A percentile compares a stretch with the other conserved stretches of the same genome.
Conservation (phyloP, 2,888 invertebrate species). For the Drosophila birchii region DNA sequence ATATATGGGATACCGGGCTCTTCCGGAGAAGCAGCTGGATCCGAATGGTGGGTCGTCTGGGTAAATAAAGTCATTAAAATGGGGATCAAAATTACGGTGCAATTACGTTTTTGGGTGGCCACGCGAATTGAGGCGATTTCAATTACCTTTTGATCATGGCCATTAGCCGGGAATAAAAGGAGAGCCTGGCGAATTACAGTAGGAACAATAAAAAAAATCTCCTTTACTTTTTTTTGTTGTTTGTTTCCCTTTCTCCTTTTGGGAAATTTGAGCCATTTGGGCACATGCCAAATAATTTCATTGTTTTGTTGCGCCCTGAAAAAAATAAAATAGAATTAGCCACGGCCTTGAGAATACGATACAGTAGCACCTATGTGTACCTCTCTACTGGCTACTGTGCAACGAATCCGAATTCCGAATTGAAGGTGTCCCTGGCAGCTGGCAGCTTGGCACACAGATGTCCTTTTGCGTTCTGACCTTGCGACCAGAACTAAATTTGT, state of each 20-base stretch:
- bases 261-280: slow-evolving; percentile 40
- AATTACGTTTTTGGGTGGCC: slow-evolving; percentile 78
- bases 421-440: slow-evolving; percentile 27
- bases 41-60: neutral
- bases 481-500: slow-evolving; percentile 75
- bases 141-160: slow-evolving; percentile 59
- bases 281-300: slow-evolving; percentile 64
- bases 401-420: slow-evolving; percentile 51
- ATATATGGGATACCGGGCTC: neutral
- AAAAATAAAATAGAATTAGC: too few relatives aligned
- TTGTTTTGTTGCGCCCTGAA: slow-evolving; percentile 26
- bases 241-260: neutral
- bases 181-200: neutral
- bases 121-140: slow-evolving; percentile 52
- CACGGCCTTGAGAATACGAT: slow-evolving; percentile 32
- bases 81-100: slow-evolving; percentile 75
- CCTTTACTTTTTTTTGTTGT: neutral
- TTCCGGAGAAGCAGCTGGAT: slow-evolving; percentile 22
- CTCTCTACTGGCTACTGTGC: slow-evolving; percentile 63
- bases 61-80: slow-evolving; percentile 78
- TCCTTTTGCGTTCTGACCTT: slow-evolving; percentile 66
- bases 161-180: slow-evolving; percentile 37
- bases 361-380: slow-evolving; percentile 35
- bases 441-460: slow-evolving; percentile 61
- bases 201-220: slow-evolving; percentile 7